Evolutionary conservation across 2,888 invertebrate genomes (phyloP).

Genomic region (Endotricha flammealis): DNA sequence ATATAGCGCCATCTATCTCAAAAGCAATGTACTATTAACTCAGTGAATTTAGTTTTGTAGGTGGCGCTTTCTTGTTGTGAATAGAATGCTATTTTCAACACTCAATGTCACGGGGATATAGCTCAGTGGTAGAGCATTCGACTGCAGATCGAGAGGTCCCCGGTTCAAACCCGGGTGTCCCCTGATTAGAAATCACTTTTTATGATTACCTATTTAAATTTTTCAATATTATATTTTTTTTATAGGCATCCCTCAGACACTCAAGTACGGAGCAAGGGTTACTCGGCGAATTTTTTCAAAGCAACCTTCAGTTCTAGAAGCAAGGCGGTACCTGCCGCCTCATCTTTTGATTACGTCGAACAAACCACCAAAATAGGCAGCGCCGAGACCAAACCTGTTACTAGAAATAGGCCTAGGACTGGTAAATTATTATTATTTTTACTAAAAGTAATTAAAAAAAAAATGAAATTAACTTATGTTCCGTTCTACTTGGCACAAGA

Average conservation of each 20-base stretch:
- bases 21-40: slow-evolving; percentile 13
- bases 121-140: slow-evolving; percentile 78
- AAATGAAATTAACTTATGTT: no score
- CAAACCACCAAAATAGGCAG: slow-evolving; percentile 72
- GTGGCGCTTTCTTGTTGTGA: slow-evolving; percentile 26
- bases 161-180: slow-evolving; percentile 78
- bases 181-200: slow-evolving; percentile 34
- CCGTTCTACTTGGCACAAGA: no score
- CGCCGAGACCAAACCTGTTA: slow-evolving; percentile 71
- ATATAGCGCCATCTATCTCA: slow-evolving; percentile 48
- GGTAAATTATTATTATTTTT: slow-evolving; percentile 34
- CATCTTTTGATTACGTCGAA: slow-evolving; percentile 37
- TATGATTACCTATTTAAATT: slow-evolving; percentile 18
- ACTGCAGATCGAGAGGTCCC: slow-evolving; percentile 77
- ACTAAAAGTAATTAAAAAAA: slow-evolving; percentile 7
- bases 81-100: slow-evolving; percentile 30
- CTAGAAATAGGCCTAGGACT: slow-evolving; percentile 68
- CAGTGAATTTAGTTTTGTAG: slow-evolving; percentile 17
- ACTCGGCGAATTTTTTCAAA: slow-evolving; percentile 67
- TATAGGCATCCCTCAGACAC: slow-evolving; percentile 34
- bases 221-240: slow-evolving; percentile 17
- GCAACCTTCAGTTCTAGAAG: slow-evolving; percentile 69
- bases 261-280: slow-evolving; percentile 38
- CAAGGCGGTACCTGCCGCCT: slow-evolving; percentile 59
- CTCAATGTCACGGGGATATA: slow-evolving; percentile 48